Evolutionary conservation across 2,113 vertebrate genomes (phyloP), one percentile per base, ranked within the genome.

Genomic region (Megaceryle maxima): DNA sequence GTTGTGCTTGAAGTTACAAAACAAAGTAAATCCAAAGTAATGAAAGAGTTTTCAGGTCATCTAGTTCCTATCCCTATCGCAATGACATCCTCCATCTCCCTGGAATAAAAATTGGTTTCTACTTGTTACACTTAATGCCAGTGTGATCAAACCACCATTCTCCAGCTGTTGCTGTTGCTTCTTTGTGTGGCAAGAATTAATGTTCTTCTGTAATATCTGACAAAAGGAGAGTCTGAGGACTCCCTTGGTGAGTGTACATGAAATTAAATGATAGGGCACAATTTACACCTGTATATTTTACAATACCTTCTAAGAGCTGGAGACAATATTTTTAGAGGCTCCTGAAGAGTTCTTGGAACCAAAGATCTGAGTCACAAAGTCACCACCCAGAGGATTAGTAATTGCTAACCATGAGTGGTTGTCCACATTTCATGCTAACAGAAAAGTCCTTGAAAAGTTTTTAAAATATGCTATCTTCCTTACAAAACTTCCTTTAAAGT

Each of bases 321-420:
- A 81, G 39, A 19, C 19, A 33, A 0, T 81, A 66, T 78, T 81
- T 87, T 13, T 18, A 11, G 35, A 57, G 5, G 26, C 7, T 64
- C 2, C 29, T 66, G 17, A 66, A 41, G 10, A 66, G 29, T 56
- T 7, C 8, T 48, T 73, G 20, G 29, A 73, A 62, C 7, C 17
- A 56, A 74, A 73, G 5, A 25, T n/a, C 22, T 43, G 55, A 64
- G 31, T 28, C 24, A 50, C 11, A 44, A 24, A 92, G 28, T 6
- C 24, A 44, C 16, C 28, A 55, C 6, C 5, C 33, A 74, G 55
- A 51, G 12, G 8, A 8, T 48, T 57, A 81, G 8, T 20, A 76
- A 48, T 76, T 1, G 8, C 17, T 46, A 51, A 3, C 2, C 4
- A 0, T 50, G 83, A 28, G 5, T 68, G 13, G 8, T 8, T 80